phyloP scores from a whole-genome alignment of 2,113 vertebrate genomes.

The Zonotrichia leucophrys region DNA sequence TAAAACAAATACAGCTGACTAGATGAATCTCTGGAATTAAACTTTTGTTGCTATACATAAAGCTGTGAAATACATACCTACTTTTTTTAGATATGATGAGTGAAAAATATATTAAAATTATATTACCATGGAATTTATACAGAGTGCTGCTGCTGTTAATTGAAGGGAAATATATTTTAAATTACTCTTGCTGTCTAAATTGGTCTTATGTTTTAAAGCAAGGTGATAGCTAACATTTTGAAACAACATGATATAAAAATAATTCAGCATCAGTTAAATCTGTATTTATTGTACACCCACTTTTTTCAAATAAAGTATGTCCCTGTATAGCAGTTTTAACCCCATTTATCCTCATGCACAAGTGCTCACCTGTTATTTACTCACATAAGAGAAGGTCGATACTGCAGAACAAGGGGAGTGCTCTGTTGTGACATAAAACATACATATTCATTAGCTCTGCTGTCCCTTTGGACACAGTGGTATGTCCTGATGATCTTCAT shows the following conservation, averaged over 20 bases:
- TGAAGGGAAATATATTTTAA: not conserved
- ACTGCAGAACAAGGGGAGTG: conserved; percentile 67
- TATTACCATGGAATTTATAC: not conserved
- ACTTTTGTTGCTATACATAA: not conserved
- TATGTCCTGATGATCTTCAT: conserved; percentile 72
- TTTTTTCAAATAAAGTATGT: conserved; percentile 21
- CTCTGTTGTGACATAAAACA: conserved; percentile 72
- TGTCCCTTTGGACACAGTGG: conserved; percentile 65
- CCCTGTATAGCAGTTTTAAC: conserved; percentile 68
- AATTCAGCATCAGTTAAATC: conserved; percentile 27
- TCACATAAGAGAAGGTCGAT: conserved; percentile 72
- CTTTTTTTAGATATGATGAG: not conserved
- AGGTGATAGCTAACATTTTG: conserved; percentile 14
- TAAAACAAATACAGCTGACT: not conserved
- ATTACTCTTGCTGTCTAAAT: not conserved
- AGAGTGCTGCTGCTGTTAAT: not conserved
- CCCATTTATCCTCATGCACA: conserved; percentile 69
- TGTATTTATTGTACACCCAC: conserved; percentile 10
- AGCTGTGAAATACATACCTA: not conserved
- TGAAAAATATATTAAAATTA: not conserved
- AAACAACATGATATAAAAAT: not conserved
- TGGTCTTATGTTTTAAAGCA: not conserved
- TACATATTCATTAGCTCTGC: conserved; percentile 77
- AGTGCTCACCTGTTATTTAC: conserved; percentile 77
- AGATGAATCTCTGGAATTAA: conserved; percentile 47